phyloP scores from a whole-genome alignment of 1,140 invertebrate genomes.

The Pseudomyrmex flavicornis region DNA sequence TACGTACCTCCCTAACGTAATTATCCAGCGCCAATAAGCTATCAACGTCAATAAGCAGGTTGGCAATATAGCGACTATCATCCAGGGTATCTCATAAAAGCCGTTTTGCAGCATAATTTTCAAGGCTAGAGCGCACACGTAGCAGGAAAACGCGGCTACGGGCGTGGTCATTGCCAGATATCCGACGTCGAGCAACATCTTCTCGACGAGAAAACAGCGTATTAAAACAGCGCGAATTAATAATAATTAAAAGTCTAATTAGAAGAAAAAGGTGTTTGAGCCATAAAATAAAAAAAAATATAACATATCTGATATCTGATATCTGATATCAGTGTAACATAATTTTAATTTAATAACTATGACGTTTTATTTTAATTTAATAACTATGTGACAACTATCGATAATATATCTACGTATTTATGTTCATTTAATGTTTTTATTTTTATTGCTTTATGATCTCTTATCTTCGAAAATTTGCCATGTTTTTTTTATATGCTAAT shows the following conservation, averaged over 20 bases:
- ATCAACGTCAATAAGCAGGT: conserved; percentile 81
- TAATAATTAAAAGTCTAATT: conserved; percentile 44
- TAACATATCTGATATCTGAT: too few species aligned
- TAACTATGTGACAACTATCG: background rate
- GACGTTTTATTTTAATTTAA: background rate
- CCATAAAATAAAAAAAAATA: background rate
- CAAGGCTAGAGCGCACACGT: conserved; percentile 85
- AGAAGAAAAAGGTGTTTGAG: background rate
- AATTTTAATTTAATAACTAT: conserved; percentile 8
- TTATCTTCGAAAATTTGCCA: background rate
- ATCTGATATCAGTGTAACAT: background rate
- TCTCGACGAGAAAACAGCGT: conserved; percentile 54
- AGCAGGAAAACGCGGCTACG: conserved; percentile 86
- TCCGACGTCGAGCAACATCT: conserved; percentile 86
- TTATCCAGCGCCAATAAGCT: conserved; percentile 83
- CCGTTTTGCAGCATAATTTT: conserved; percentile 80
- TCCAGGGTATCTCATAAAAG: conserved; percentile 82
- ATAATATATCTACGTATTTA: background rate
- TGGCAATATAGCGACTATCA: conserved; percentile 82
- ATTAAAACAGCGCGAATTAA: conserved; percentile 24
- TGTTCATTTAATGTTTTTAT: background rate
- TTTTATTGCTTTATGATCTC: too few species aligned
- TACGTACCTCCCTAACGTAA: conserved; percentile 82
- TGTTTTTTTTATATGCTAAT: background rate
- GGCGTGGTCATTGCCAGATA: conserved; percentile 87